These are phyloP conservation scores for Acanthopleura granulata DNA, from an alignment of 2,888 invertebrate species.

Conservation along the genomic window DNA sequence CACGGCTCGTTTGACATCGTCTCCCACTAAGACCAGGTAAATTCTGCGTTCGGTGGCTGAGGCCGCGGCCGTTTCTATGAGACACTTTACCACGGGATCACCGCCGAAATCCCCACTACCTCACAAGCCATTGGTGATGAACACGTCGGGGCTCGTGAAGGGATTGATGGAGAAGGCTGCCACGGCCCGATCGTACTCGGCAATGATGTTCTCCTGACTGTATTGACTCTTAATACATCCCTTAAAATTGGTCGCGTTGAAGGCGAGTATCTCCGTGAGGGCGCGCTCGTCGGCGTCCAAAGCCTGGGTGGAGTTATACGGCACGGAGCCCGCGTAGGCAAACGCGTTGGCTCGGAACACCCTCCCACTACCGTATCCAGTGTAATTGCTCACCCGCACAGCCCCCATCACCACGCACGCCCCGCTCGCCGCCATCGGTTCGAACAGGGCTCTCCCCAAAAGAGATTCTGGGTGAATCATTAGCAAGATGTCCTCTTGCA, in stretches of 20 bases:
- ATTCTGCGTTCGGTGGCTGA: neutral
- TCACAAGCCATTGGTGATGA: neutral
- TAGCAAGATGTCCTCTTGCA: neutral
- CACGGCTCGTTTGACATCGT: neutral
- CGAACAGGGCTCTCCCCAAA: neutral
- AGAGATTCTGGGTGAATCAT: neutral
- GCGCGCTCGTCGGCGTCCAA: neutral
- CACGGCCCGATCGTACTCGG: neutral
- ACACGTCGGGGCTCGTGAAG: neutral
- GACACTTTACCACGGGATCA: neutral
- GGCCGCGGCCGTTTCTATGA: neutral
- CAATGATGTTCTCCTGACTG: neutral
- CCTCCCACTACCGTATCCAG: neutral
- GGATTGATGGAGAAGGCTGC: neutral
- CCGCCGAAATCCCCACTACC: conserved; percentile 1
- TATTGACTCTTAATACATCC: neutral
- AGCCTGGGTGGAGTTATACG: neutral
- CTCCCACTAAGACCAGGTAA: neutral
- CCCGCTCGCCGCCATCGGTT: neutral
- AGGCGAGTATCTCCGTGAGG: neutral
- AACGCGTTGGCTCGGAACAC: neutral
- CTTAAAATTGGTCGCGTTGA: neutral
- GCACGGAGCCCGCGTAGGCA: neutral
- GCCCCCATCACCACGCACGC: conserved; percentile 1
- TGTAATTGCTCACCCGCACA: neutral